Conservation (phyloP, 1,140 invertebrate species). For the Caenorhabditis remanei region DNA sequence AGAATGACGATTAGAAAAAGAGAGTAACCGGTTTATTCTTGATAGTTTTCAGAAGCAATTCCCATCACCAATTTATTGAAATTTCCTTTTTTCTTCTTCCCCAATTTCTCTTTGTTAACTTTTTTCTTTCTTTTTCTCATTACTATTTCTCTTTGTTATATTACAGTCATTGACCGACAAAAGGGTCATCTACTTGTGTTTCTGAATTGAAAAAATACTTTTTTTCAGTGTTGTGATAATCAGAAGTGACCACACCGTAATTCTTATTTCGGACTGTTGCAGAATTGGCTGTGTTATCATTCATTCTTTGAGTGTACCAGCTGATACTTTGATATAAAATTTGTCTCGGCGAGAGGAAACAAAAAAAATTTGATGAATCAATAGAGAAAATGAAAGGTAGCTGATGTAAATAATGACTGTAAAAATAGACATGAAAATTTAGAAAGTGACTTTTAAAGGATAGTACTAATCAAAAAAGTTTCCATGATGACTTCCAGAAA, state of each 20-base stretch:
- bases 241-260: not conserved
- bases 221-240: too few relatives aligned
- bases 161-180: not conserved
- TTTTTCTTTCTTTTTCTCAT: not conserved
- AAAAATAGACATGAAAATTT: too few relatives aligned
- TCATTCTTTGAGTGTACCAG: not conserved
- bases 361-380: too few relatives aligned
- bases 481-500: too few relatives aligned
- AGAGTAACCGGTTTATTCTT: constrained; percentile 26
- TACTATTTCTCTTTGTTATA: not conserved
- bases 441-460: too few relatives aligned
- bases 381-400: too few relatives aligned
- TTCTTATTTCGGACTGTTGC: constrained; percentile 7
- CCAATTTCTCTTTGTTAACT: not conserved
- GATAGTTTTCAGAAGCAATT: constrained; percentile 10
- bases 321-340: constrained; percentile 12
- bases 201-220: not conserved
- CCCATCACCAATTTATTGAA: constrained; percentile 25
- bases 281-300: constrained; percentile 20
- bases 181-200: constrained; percentile 24
- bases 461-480: too few relatives aligned
- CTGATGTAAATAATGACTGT: too few relatives aligned
- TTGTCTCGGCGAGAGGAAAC: not conserved
- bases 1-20: too few relatives aligned
- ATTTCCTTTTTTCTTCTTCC: constrained; percentile 1